These are phyloP conservation scores for Girardinus metallicus DNA, from an alignment of 2,797 vertebrate species.

Conservation along the genomic window DNA sequence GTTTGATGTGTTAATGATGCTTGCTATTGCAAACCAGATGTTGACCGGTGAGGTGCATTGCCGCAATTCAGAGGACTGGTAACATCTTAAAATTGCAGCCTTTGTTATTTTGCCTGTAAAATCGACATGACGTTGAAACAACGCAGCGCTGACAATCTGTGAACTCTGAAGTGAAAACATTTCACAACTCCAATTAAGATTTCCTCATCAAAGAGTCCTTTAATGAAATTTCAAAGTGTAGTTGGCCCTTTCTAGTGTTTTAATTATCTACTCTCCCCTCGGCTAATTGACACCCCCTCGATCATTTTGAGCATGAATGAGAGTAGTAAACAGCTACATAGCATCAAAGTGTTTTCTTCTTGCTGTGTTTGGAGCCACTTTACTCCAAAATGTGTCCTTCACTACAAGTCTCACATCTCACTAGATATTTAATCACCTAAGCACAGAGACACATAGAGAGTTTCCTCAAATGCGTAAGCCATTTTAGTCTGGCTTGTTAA, in stretches of 20 bases:
- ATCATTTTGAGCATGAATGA: constrained; percentile 46
- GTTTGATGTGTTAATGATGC: constrained; percentile 21
- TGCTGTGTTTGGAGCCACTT: constrained; percentile 56
- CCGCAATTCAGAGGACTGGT: constrained; percentile 44
- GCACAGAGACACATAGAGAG: not conserved
- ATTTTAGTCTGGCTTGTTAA: constrained; percentile 25
- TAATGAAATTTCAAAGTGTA: constrained; percentile 51
- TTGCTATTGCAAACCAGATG: constrained; percentile 33
- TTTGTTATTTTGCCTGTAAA: constrained; percentile 30
- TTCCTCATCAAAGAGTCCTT: constrained; percentile 40
- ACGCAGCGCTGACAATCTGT: constrained; percentile 6
- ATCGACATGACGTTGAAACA: constrained; percentile 12
- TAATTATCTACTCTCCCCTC: constrained; percentile 55
- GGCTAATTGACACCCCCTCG: constrained; percentile 39
- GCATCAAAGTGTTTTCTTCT: constrained; percentile 65
- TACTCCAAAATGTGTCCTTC: constrained; percentile 48
- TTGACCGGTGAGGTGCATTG: constrained; percentile 41
- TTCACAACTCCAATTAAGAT: constrained; percentile 6
- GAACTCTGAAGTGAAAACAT: constrained; percentile 13
- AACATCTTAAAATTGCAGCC: constrained; percentile 38
- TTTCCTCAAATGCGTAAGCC: not conserved
- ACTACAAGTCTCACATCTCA: constrained; percentile 36
- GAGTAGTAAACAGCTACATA: constrained; percentile 48
- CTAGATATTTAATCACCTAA: constrained; percentile 16
- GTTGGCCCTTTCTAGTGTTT: constrained; percentile 40